phyloP scores from a whole-genome alignment of 2,113 vertebrate species.

The Grus americana region DNA sequence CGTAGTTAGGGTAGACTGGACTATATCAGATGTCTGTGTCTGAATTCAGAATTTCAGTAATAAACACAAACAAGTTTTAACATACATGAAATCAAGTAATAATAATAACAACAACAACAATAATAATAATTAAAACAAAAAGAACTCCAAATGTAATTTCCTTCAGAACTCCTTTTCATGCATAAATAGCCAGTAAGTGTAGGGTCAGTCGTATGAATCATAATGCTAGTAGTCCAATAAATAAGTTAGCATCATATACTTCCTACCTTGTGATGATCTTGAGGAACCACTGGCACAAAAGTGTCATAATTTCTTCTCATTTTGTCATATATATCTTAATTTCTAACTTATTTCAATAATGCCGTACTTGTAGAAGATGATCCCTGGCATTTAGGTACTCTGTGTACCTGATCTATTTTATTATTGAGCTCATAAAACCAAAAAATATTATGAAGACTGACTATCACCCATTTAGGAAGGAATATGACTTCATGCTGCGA shows the following conservation, averaged over 20 bases:
- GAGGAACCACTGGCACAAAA: not conserved
- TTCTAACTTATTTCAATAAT: not conserved
- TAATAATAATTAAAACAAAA: no score
- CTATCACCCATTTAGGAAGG: not conserved
- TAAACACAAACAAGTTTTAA: not conserved
- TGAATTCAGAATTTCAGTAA: not conserved
- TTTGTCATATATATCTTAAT: not conserved
- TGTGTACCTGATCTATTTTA: not conserved
- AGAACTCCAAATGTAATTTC: not conserved
- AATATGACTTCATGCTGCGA: constrained; percentile 19
- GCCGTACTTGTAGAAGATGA: not conserved
- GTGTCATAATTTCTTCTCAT: not conserved
- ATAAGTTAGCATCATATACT: not conserved
- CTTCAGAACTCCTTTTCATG: not conserved
- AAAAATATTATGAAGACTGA: not conserved
- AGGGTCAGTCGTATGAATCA: not conserved
- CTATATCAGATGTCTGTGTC: not conserved
- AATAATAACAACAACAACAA: not conserved
- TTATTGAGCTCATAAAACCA: not conserved
- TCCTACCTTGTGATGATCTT: not conserved
- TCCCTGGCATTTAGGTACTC: not conserved
- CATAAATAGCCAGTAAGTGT: not conserved
- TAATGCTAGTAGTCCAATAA: not conserved
- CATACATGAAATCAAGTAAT: not conserved
- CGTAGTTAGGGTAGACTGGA: not conserved